These are phyloP conservation scores for Euborellia annulipes DNA, from an alignment of 1,140 invertebrate genomes.

Conservation along the genomic window DNA sequence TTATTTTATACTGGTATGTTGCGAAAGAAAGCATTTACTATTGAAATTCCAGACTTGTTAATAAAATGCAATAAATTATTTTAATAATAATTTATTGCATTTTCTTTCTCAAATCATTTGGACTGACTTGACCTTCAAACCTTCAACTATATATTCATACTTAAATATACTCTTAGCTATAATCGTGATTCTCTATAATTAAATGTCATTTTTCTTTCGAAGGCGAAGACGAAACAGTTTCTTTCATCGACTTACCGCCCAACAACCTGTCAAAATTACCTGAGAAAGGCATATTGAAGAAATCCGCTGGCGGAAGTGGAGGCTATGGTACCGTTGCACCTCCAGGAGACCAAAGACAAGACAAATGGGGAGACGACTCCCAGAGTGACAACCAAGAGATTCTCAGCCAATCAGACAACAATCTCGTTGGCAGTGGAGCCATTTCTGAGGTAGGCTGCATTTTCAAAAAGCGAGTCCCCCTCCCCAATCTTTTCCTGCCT, in stretches of 20 bases:
- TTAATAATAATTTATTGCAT: too few relatives aligned
- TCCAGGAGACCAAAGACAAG: slow-evolving; percentile 31
- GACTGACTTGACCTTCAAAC: too few relatives aligned
- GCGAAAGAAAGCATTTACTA: too few relatives aligned
- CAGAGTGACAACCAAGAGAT: slow-evolving; percentile 54
- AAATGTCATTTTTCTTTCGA: slow-evolving; percentile 25
- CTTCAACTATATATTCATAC: too few relatives aligned
- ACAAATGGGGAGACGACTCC: slow-evolving; percentile 49
- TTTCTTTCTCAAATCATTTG: too few relatives aligned
- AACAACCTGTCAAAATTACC: slow-evolving; percentile 61
- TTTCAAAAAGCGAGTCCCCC: too few relatives aligned
- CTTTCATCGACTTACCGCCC: slow-evolving; percentile 62
- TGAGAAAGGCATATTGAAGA: slow-evolving; percentile 77
- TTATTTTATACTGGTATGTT: too few relatives aligned
- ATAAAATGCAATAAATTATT: too few relatives aligned
- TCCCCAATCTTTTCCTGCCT: too few relatives aligned
- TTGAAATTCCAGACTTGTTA: too few relatives aligned
- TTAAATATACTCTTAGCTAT: too few relatives aligned
- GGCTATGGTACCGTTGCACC: slow-evolving; percentile 51
- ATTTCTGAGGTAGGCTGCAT: slow-evolving; percentile 31
- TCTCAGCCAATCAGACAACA: slow-evolving; percentile 49
- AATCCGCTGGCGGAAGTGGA: slow-evolving; percentile 50
- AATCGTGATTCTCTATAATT: too few relatives aligned
- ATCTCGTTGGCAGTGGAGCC: slow-evolving; percentile 26
- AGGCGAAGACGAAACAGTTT: slow-evolving; percentile 60